Evolutionary conservation across 2,888 invertebrate species (phyloP).

Genomic region (Agonopterix alstromeriana): DNA sequence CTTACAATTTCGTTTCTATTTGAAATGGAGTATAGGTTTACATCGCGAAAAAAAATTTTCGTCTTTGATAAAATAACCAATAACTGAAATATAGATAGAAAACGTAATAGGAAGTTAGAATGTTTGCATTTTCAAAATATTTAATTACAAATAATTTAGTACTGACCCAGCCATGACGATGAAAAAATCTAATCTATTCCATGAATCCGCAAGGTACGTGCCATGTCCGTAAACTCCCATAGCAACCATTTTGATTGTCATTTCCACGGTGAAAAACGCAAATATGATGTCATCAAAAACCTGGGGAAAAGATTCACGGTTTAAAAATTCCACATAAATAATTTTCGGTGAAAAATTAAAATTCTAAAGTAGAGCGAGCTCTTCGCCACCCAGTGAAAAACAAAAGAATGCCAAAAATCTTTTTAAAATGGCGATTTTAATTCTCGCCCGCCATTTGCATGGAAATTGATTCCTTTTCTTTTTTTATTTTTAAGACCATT

Average conservation of each 20-base stretch:
- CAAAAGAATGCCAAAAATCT: slow-evolving; percentile 4
- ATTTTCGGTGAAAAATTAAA: neutral
- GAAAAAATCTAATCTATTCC: slow-evolving; percentile 99
- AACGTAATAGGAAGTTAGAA: too few relatives aligned
- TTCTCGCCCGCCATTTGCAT: slow-evolving; percentile 4
- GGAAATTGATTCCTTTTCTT: slow-evolving; percentile 5
- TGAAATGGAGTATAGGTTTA: too few relatives aligned
- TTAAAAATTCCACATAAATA: neutral
- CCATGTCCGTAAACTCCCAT: slow-evolving; percentile 97
- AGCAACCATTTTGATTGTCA: slow-evolving; percentile 98
- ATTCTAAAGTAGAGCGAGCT: neutral
- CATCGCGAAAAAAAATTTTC: too few relatives aligned
- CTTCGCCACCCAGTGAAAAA: neutral
- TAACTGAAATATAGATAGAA: too few relatives aligned
- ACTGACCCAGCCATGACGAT: slow-evolving; percentile 97
- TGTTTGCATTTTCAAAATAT: too few relatives aligned
- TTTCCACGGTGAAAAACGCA: slow-evolving; percentile 97
- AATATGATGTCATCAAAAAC: slow-evolving; percentile 99
- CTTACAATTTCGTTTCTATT: too few relatives aligned
- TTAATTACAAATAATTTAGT: neutral
- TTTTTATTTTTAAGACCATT: neutral
- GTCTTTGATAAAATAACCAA: too few relatives aligned
- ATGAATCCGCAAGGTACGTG: slow-evolving; percentile 97
- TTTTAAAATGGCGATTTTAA: slow-evolving; percentile 1
- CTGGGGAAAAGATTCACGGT: slow-evolving; percentile 56